phyloP scores from a whole-genome alignment of 2,113 vertebrate genomes.

The Phrynocephalus versicolor region DNA sequence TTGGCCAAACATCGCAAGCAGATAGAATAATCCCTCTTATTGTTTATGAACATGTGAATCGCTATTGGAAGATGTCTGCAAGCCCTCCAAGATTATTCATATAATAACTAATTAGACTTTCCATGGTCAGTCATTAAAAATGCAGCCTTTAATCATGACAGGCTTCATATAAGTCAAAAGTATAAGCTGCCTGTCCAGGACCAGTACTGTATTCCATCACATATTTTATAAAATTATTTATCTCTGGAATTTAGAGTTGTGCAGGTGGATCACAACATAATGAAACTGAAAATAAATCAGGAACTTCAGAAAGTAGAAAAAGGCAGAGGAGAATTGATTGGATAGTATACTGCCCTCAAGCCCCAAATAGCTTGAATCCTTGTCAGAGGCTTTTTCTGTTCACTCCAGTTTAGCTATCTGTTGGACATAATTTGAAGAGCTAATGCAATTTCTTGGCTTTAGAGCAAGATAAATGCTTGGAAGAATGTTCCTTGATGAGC shows the following conservation, averaged over 20 bases:
- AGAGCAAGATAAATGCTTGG: conserved; percentile 42
- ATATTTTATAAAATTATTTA: background rate
- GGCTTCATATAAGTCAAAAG: background rate
- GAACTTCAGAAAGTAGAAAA: background rate
- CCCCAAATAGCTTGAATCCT: conserved; percentile 3
- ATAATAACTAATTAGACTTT: no score
- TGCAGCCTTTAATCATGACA: background rate
- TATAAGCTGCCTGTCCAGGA: background rate
- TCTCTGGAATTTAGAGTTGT: background rate
- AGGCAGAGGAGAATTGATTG: background rate
- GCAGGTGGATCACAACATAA: background rate
- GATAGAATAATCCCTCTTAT: no score
- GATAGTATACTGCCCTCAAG: background rate
- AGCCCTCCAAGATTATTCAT: no score
- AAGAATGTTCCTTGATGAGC: conserved; percentile 29
- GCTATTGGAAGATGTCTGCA: no score
- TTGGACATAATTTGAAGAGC: conserved; percentile 13
- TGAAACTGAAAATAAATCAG: background rate
- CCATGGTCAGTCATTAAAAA: background rate
- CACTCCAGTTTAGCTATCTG: background rate
- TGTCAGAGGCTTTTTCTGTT: background rate
- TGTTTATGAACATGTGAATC: no score
- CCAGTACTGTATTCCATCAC: background rate
- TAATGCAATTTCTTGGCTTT: conserved; percentile 37
- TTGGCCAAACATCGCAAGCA: no score